Evolutionary conservation across 2,888 invertebrate species (phyloP), one percentile per base, ranked within the genome.

Genomic region (Chromoteleia sp.): DNA sequence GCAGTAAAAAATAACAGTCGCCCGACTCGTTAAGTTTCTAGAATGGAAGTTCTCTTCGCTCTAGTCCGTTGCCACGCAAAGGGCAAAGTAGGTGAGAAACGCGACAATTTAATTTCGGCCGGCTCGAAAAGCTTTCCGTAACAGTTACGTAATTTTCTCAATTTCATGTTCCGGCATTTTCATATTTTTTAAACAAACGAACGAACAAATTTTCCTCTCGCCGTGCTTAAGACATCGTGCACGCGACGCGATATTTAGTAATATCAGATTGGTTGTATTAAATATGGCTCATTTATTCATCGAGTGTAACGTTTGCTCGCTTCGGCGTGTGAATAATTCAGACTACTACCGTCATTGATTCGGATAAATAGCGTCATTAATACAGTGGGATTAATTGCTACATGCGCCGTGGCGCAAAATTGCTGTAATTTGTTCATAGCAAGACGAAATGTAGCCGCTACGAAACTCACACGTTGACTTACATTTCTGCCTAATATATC

Each of bases 301-400:
- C 36, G 58, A 33, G 45, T 54, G 43, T 45, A 52, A 70, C 76
- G 59, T 48, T 59, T 52, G 68, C 14, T 68, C 43, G 76, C 59
- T 67, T 71, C 78, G 58, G 71, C 71, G 25, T 65, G 65, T 71
- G 78, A 78, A 71, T 71, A 63, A 71, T 58, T 63, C 58, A 8
- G 48, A 15, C 21, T 19, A 14, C n/a, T 15, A 36, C 43, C 78
- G 63, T 78, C 77, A 83, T 81, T 79, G 83, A 83, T 84, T 82
- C 79, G 79, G 81, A 84, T 84, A 83, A 84, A 81, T 84, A 81
- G 78, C 81, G 56, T 81, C 81, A 77, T 83, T 81, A 84, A 82
- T 81, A 77, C 68, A 67, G 70, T 43, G 19, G 71, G 77, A 84
- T 74, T 82, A 84, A 83, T 82, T 83, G 75, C 82, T 19, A 33